phyloP scores from a whole-genome alignment of 64 coral and sea anemone genomes.

The Porites australiensis region DNA sequence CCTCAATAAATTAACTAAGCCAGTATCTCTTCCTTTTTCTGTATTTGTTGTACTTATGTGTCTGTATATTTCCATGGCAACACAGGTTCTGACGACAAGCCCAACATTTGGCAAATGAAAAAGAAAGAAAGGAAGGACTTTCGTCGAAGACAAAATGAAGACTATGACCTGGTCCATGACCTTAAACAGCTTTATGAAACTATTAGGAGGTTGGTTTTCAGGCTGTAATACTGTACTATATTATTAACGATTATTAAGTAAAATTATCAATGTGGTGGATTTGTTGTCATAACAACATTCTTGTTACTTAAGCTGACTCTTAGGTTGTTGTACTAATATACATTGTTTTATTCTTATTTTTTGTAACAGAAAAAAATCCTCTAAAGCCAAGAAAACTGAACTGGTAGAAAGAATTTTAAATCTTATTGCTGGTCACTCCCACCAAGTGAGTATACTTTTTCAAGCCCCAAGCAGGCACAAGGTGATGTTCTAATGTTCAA shows the following conservation, averaged over 20 bases:
- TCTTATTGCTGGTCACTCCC: conserved; percentile 82
- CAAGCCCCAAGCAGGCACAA: too few species aligned
- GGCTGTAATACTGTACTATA: too few species aligned
- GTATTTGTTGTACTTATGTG: too few species aligned
- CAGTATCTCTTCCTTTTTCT: too few species aligned
- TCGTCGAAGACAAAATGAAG: conserved; percentile 82
- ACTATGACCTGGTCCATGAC: conserved; percentile 77
- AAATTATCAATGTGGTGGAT: too few species aligned
- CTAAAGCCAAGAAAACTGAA: conserved; percentile 72
- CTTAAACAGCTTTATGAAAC: conserved; percentile 91
- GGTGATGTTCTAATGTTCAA: too few species aligned
- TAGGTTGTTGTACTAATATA: not conserved
- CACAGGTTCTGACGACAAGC: conserved; percentile 70
- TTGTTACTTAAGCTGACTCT: too few species aligned
- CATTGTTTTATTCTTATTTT: not conserved
- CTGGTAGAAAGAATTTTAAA: conserved; percentile 73
- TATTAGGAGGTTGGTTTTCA: conserved; percentile 73
- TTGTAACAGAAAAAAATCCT: conserved; percentile 67
- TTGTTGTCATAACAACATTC: too few species aligned
- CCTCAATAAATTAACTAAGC: too few species aligned
- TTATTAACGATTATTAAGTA: too few species aligned
- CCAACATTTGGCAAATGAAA: conserved; percentile 94
- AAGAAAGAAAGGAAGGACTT: conserved; percentile 90
- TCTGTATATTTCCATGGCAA: not conserved
- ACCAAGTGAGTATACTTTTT: conserved; percentile 60